These are phyloP conservation scores for Crenuchus spilurus DNA, from an alignment of 2,797 vertebrate species.

Conservation along the genomic window DNA sequence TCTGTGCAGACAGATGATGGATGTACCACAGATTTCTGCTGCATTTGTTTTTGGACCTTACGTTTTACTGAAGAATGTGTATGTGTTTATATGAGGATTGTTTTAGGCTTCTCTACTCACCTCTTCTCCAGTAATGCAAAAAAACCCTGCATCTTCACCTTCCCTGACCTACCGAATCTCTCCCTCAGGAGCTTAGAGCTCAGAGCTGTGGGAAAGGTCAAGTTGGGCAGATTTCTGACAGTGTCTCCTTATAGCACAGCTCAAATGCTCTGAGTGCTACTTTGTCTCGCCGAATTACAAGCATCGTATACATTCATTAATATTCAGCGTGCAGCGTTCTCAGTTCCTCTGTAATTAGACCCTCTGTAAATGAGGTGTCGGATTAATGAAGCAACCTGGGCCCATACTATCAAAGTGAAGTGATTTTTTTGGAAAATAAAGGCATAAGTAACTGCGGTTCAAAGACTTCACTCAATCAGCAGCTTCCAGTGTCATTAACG, in stretches of 20 bases:
- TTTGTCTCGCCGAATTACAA: not conserved
- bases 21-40: no score
- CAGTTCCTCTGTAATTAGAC: constrained; percentile 25
- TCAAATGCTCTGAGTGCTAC: not conserved
- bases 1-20: no score
- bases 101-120: not conserved
- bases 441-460: not conserved
- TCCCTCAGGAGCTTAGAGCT: not conserved
- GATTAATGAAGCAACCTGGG: not conserved
- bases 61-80: not conserved
- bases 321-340: not conserved
- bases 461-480: not conserved
- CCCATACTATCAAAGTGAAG: not conserved
- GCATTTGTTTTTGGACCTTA: no score
- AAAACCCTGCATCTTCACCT: not conserved
- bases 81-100: not conserved
- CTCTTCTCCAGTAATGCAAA: not conserved
- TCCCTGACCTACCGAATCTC: not conserved
- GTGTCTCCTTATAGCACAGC: not conserved
- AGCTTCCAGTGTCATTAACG: not conserved
- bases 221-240: not conserved
- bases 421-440: not conserved
- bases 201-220: not conserved
- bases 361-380: not conserved
- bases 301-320: not conserved